A percentile compares a stretch with the other conserved stretches of the same genome.
Evolutionary conservation across 2,888 invertebrate species (phyloP).

Genomic region (Thereva nobilitata): DNA sequence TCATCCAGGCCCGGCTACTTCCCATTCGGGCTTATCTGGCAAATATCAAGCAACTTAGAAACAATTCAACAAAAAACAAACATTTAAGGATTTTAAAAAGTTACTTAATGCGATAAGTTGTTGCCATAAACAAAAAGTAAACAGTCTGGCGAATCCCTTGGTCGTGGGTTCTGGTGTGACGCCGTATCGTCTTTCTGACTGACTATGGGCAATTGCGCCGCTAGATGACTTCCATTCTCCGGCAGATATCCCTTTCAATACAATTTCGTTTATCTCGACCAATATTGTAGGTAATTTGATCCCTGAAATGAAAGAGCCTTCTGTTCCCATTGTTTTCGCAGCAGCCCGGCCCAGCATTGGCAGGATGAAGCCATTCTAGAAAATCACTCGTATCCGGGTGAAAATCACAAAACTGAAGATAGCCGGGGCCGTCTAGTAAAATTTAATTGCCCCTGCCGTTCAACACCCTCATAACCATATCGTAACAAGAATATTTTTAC

Average conservation of each 20-base stretch:
- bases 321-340: slow-evolving; percentile 12
- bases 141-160: too few species aligned
- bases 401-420: slow-evolving; percentile 22
- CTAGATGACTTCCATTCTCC: slow-evolving; percentile 13
- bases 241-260: slow-evolving; percentile 22
- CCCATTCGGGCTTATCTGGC: too few species aligned
- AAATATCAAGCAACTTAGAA: too few species aligned
- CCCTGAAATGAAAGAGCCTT: slow-evolving; percentile 18
- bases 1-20: too few species aligned
- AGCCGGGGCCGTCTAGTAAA: slow-evolving; percentile 20
- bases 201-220: slow-evolving; percentile 16
- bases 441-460: slow-evolving; percentile 29
- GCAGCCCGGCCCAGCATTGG: neutral
- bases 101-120: too few species aligned
- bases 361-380: slow-evolving; percentile 25
- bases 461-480: slow-evolving; percentile 31
- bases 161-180: too few species aligned
- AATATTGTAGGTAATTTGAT: slow-evolving; percentile 33
- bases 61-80: too few species aligned
- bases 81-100: too few species aligned
- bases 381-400: slow-evolving; percentile 34
- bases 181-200: neutral
- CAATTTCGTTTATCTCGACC: slow-evolving; percentile 34
- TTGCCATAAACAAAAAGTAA: too few species aligned
- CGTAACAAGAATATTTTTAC: slow-evolving; percentile 31